These are phyloP conservation scores for Bettongia penicillata DNA, from an alignment of 2,113 vertebrate species.

Conservation along the genomic window DNA sequence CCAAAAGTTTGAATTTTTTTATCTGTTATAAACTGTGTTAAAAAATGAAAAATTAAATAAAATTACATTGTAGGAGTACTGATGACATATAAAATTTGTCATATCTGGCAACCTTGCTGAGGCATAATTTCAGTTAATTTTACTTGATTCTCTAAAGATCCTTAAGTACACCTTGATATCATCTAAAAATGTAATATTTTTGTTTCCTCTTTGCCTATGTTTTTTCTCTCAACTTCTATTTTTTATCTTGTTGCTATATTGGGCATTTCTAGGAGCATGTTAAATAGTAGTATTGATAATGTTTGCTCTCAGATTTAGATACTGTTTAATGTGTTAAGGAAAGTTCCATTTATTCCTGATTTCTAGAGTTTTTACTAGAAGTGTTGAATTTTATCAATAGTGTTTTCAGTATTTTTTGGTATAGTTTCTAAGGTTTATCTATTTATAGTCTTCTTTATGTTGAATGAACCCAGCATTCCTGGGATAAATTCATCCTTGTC, in stretches of 20 bases:
- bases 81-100: not conserved
- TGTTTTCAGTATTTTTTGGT: not conserved
- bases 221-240: not conserved
- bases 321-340: not conserved
- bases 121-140: not conserved
- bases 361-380: not conserved
- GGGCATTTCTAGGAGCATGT: not conserved
- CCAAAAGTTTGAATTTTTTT: no score
- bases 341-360: not conserved
- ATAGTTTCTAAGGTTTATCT: not conserved
- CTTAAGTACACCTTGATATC: not conserved
- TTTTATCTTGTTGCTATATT: not conserved
- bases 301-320: not conserved
- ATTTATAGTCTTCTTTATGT: not conserved
- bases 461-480: not conserved
- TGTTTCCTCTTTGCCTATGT: not conserved
- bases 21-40: no score
- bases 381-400: not conserved
- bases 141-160: not conserved
- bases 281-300: not conserved
- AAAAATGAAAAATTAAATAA: no score
- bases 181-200: not conserved
- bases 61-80: not conserved
- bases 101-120: not conserved
- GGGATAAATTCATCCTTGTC: not conserved